Evolutionary conservation across 2,113 vertebrate genomes (phyloP).

Genomic region (Callipepla squamata): DNA sequence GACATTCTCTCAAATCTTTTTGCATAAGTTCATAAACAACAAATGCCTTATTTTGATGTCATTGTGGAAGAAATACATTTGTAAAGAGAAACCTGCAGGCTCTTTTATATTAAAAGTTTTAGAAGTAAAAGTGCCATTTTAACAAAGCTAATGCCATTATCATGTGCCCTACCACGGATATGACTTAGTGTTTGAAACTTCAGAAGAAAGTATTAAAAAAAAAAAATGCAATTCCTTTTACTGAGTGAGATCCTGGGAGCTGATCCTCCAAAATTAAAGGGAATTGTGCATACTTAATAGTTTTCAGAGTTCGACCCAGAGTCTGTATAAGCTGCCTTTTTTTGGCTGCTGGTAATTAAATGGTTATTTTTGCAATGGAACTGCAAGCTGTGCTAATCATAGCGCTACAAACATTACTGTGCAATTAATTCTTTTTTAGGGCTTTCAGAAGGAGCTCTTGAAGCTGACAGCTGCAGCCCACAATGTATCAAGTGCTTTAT

Average conservation of each 20-base stretch:
- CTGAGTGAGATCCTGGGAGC: neutral
- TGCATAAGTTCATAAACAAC: neutral
- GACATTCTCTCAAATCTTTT: neutral
- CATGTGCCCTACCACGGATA: neutral
- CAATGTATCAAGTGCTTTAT: neutral
- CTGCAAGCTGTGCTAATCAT: neutral
- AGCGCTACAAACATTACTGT: slow-evolving; percentile 6
- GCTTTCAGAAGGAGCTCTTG: neutral
- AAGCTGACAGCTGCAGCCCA: slow-evolving; percentile 48
- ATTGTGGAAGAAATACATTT: neutral
- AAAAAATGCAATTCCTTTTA: neutral
- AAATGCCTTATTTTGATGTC: neutral
- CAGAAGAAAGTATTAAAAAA: neutral
- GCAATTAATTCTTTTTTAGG: slow-evolving; percentile 41
- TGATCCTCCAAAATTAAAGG: neutral
- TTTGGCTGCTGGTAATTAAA: slow-evolving; percentile 10
- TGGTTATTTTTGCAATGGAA: neutral
- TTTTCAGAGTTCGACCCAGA: neutral
- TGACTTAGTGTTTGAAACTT: neutral
- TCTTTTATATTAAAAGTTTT: neutral
- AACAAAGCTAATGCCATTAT: accelerated
- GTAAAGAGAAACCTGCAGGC: neutral
- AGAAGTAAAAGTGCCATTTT: neutral
- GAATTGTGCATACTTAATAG: neutral
- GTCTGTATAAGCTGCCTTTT: neutral